Conservation (phyloP, 2,113 vertebrate species). For the Myocastor coypus region DNA sequence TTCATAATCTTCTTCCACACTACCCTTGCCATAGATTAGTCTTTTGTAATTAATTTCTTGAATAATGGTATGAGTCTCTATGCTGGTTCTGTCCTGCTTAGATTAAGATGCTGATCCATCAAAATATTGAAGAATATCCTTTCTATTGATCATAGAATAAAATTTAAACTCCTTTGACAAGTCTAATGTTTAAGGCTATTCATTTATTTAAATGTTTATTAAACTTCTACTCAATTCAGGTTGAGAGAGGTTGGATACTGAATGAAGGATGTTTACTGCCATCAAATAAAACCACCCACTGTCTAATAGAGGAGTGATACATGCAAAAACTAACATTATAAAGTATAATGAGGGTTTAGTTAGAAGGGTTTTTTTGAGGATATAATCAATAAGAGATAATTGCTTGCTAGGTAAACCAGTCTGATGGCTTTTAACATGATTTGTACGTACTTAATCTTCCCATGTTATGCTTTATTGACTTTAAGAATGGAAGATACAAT, state of each 20-base stretch:
- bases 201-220: background rate
- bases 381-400: background rate
- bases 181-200: background rate
- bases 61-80: background rate
- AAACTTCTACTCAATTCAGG: background rate
- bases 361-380: background rate
- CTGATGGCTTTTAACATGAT: background rate
- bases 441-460: background rate
- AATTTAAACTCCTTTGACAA: background rate
- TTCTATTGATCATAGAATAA: background rate
- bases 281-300: background rate
- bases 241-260: background rate
- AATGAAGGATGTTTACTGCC: background rate
- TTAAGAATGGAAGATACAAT: background rate
- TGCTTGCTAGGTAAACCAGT: background rate
- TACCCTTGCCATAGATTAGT: background rate
- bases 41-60: background rate
- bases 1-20: background rate
- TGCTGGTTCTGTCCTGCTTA: background rate
- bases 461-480: background rate
- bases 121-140: background rate
- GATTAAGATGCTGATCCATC: background rate
- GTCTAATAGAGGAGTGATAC: background rate
- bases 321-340: background rate
- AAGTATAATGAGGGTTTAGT: background rate